phyloP scores from a whole-genome alignment of 2,888 invertebrate species.

The Crematogaster levior region DNA sequence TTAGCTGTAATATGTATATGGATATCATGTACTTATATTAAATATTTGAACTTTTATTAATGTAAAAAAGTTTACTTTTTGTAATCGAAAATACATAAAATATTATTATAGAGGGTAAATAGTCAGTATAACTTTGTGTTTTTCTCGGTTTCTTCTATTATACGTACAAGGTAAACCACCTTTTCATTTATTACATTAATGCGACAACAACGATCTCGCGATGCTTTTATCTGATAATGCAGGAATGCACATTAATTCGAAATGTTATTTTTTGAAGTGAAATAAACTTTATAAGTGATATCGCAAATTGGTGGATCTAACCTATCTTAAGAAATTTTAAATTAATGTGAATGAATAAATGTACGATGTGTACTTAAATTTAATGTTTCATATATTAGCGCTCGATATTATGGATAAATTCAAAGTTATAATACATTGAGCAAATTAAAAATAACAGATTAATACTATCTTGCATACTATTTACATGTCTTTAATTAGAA shows the following conservation, averaged over 20 bases:
- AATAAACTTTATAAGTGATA: neutral
- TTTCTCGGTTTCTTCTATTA: conserved; percentile 39
- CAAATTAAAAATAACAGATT: neutral
- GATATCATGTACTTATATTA: neutral
- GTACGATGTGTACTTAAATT: neutral
- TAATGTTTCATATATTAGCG: no score
- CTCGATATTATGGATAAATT: neutral
- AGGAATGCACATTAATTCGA: neutral
- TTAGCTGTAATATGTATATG: neutral
- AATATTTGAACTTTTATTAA: neutral
- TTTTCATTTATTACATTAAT: conserved; percentile 56
- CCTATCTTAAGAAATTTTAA: neutral
- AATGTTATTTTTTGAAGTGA: neutral
- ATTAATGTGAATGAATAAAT: neutral
- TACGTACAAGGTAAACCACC: conserved; percentile 58
- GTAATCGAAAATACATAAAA: neutral
- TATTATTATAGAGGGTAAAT: neutral
- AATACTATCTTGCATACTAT: neutral
- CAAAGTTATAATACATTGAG: neutral
- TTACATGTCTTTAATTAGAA: no score
- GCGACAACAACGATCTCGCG: conserved; percentile 33
- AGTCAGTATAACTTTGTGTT: neutral
- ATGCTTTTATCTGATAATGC: neutral
- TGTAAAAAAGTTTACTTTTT: neutral
- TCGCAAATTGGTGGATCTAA: neutral